Evolutionary conservation across 2,888 invertebrate genomes (phyloP).

Genomic region (Tribolium freemani): DNA sequence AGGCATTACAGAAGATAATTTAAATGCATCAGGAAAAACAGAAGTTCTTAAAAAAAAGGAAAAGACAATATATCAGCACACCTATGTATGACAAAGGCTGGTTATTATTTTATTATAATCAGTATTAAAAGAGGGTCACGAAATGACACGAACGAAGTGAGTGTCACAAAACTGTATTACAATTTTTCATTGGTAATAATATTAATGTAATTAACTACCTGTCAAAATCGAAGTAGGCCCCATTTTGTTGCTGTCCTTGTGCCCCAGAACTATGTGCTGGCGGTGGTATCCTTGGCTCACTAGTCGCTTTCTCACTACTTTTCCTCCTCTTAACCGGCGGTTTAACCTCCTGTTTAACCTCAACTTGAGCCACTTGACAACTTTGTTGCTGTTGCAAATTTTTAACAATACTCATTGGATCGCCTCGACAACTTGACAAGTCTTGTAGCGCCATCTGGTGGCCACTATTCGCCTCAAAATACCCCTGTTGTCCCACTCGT

Average conservation of each 20-base stretch:
- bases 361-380: slow-evolving; percentile 55
- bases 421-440: slow-evolving; percentile 80
- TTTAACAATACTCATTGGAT: slow-evolving; percentile 84
- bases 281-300: slow-evolving; percentile 76
- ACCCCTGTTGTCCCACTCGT: slow-evolving; percentile 72
- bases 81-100: too few relatives aligned
- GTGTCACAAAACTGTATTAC: too few relatives aligned
- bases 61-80: too few relatives aligned
- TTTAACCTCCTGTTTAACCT: slow-evolving; percentile 66
- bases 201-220: slow-evolving; percentile 66
- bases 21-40: too few relatives aligned
- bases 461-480: slow-evolving; percentile 75
- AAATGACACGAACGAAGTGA: too few relatives aligned
- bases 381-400: slow-evolving; percentile 71
- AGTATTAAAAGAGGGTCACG: too few relatives aligned
- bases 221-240: slow-evolving; percentile 83
- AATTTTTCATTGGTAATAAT: too few relatives aligned
- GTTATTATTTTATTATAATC: too few relatives aligned
- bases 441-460: slow-evolving; percentile 77
- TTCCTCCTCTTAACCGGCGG: slow-evolving; percentile 69
- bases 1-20: too few relatives aligned
- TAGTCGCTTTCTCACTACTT: slow-evolving; percentile 72
- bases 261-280: slow-evolving; percentile 78
- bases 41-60: too few relatives aligned
- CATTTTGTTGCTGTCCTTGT: slow-evolving; percentile 58